Evolutionary conservation across 2,888 invertebrate genomes (phyloP), one percentile per base, ranked within the genome.

Genomic region (Cosmia pyralina): DNA sequence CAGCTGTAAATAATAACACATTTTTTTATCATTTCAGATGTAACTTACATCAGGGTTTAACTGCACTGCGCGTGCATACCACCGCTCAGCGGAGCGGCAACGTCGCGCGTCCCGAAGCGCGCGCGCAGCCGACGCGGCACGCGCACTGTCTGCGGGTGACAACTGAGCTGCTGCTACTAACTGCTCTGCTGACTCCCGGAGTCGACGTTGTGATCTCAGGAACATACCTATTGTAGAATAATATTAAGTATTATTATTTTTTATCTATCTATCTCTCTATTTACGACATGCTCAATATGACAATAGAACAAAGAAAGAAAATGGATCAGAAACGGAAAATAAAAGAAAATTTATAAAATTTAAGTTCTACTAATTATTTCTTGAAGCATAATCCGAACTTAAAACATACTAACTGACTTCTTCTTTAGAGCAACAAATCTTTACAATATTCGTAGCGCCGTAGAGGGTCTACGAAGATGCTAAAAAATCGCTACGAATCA

Each of bases 51-150:
- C 93, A 79, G 97, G 97, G 79, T 96, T 96, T 44, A 97, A 91
- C 77, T 96, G 93, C n/a, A 97, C 97, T 44, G 98, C 99, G 92
- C 97, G 97, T 71, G 98, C 97, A 94, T 99, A 99, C 97, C 98
- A 98, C 74, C 97, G 95, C 92, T 99, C 99, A 0, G 99, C 99
- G 82, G 98, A 98, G 55, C 97, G 96, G 87, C 98, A 98, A 70
- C 98, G 97, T 71, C 98, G 97, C 34, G 98, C 98, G 90, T 98
- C 98, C 65, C 99, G 96, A 85, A 99, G 96, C 0, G 98, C 98
- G 46, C 98, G 98, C 52, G 99, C 99, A 22, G 99, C 98, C 50
- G 98, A 98, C 79, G 99, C 98, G 41, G 98, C 97, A 62, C 99
- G 96, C 79, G 98, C 98, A 92, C 98, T 98, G 91, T 99, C 98